phyloP scores from a whole-genome alignment of 2,888 invertebrate species.

The Andricus quercusramuli region DNA sequence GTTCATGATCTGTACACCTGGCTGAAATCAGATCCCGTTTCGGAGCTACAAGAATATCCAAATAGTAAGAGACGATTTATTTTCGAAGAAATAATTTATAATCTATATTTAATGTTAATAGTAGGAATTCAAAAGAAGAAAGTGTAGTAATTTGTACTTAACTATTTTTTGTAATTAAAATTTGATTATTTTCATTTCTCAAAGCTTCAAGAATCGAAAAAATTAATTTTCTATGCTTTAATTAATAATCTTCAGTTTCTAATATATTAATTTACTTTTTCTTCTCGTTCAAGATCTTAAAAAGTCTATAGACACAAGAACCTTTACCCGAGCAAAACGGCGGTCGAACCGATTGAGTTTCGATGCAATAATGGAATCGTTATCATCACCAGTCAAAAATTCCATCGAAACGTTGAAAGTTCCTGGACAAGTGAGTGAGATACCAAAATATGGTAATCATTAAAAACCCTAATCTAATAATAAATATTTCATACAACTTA shows the following conservation, averaged over 20 bases:
- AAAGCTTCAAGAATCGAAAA: neutral
- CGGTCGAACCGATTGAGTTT: constrained; percentile 81
- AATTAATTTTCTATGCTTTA: no score
- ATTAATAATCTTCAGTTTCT: neutral
- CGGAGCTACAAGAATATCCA: neutral
- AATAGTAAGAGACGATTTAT: constrained; percentile 14
- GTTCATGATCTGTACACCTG: constrained; percentile 33
- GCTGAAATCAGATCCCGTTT: constrained; percentile 27
- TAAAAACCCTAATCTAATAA: constrained; percentile 11
- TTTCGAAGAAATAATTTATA: neutral
- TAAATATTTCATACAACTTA: no score
- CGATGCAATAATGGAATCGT: constrained; percentile 75
- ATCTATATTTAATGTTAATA: neutral
- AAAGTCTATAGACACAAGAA: constrained; percentile 83
- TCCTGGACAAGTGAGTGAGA: constrained; percentile 42
- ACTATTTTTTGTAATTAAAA: neutral
- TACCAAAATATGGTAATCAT: constrained; percentile 14
- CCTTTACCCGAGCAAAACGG: constrained; percentile 86
- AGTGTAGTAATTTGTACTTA: neutral
- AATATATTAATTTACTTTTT: neutral
- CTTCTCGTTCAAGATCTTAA: constrained; percentile 54
- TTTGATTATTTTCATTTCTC: no score
- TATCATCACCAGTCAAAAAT: constrained; percentile 51
- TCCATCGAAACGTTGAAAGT: constrained; percentile 12
- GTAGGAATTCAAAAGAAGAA: neutral